Percentiles rank a stretch among this genome's conserved stretches.
These are phyloP conservation scores for Acrocephalus arundinaceus DNA, from an alignment of 2,113 vertebrate genomes.

Conservation along the genomic window DNA sequence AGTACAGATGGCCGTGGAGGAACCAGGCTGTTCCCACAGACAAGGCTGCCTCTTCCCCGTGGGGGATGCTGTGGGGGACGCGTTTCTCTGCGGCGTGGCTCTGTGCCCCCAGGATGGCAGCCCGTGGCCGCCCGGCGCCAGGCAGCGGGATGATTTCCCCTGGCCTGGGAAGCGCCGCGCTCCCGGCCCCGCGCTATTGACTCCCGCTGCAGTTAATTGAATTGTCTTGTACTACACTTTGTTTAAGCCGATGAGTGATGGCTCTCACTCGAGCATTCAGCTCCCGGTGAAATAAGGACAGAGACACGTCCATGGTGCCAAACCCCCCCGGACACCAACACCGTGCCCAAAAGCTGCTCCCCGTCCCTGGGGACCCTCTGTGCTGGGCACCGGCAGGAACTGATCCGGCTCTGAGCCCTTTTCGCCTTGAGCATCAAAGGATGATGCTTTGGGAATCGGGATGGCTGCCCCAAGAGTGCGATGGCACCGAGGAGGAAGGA, in stretches of 20 bases:
- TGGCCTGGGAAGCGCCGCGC: neutral
- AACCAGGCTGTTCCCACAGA: neutral
- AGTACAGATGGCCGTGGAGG: neutral
- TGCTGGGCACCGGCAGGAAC: neutral
- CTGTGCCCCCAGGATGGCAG: neutral
- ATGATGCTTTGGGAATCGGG: accelerated
- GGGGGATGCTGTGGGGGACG: accelerated
- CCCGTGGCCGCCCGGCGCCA: neutral
- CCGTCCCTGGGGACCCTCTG: neutral
- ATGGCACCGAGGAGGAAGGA: neutral
- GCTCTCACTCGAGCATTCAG: neutral
- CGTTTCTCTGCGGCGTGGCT: neutral
- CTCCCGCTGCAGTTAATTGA: neutral
- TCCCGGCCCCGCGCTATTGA: neutral
- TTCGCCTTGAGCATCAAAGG: accelerated
- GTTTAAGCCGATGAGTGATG: neutral
- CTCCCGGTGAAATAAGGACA: neutral
- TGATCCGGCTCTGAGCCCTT: neutral
- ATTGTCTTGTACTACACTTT: slow-evolving; percentile 34
- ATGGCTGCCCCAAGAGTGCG: neutral
- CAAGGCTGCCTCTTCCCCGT: accelerated
- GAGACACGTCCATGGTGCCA: accelerated
- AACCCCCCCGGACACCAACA: neutral
- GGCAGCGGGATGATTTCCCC: neutral
- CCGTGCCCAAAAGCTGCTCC: accelerated